Evolutionary conservation across 2,113 vertebrate genomes (phyloP).

Genomic region (Lipotes vexillifer): DNA sequence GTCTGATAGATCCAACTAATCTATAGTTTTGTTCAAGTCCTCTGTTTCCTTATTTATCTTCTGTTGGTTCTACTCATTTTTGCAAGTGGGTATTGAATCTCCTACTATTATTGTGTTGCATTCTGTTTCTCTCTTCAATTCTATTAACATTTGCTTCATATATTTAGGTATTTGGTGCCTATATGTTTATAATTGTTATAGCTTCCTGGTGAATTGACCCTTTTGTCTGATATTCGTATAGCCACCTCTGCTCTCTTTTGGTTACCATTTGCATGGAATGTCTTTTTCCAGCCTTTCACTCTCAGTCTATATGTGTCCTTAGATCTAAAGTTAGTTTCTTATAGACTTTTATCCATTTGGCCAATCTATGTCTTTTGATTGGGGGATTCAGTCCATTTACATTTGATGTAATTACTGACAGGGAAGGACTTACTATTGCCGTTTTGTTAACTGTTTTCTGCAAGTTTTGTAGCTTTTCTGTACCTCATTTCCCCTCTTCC

Average conservation of each 20-base stretch:
- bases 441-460: background rate
- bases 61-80: background rate
- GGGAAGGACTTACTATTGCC: background rate
- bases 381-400: background rate
- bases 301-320: background rate
- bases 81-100: background rate
- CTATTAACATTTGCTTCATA: background rate
- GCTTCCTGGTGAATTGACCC: background rate
- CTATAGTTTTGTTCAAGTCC: background rate
- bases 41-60: background rate
- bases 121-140: background rate
- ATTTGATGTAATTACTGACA: background rate
- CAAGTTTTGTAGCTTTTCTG: background rate
- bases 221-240: background rate
- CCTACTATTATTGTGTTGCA: background rate
- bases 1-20: background rate
- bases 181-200: background rate
- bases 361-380: background rate
- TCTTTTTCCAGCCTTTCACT: background rate
- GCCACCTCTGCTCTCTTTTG: background rate
- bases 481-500: background rate
- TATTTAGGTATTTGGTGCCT: background rate
- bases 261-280: background rate
- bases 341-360: background rate
- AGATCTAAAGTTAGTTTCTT: background rate